phyloP scores from a whole-genome alignment of 64 coral and sea anemone species.

The Stichodactyla mertensii region DNA sequence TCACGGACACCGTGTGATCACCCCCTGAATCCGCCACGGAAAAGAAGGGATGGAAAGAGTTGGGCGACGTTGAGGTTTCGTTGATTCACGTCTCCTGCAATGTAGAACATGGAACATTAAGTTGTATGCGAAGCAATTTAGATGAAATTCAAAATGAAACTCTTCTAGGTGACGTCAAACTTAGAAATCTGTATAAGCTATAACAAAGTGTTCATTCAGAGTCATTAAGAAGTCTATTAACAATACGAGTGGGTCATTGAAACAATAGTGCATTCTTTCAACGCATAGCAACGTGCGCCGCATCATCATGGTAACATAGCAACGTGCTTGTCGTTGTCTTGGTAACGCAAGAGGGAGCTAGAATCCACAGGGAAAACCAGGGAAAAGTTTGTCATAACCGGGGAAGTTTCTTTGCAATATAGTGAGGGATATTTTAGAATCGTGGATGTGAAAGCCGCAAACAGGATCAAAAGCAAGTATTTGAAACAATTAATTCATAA shows the following conservation, averaged over 20 bases:
- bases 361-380: neutral
- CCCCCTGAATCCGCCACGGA: too few species aligned
- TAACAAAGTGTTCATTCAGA: neutral
- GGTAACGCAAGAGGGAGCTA: neutral
- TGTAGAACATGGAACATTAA: neutral
- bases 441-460: neutral
- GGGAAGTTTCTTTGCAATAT: neutral
- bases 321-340: neutral
- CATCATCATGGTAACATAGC: neutral
- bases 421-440: neutral
- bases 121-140: neutral
- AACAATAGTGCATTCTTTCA: neutral
- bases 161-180: neutral
- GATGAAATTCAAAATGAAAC: neutral
- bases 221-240: neutral
- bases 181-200: neutral
- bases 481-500: neutral
- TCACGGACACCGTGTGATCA: too few species aligned
- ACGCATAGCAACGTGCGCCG: neutral
- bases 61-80: too few species aligned
- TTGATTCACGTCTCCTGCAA: too few species aligned
- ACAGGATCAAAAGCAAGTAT: neutral
- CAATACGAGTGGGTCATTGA: neutral
- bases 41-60: too few species aligned
- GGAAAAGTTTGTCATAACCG: neutral